These are phyloP conservation scores for Heteropelma amictum DNA, from an alignment of 2,888 invertebrate genomes.

Conservation along the genomic window DNA sequence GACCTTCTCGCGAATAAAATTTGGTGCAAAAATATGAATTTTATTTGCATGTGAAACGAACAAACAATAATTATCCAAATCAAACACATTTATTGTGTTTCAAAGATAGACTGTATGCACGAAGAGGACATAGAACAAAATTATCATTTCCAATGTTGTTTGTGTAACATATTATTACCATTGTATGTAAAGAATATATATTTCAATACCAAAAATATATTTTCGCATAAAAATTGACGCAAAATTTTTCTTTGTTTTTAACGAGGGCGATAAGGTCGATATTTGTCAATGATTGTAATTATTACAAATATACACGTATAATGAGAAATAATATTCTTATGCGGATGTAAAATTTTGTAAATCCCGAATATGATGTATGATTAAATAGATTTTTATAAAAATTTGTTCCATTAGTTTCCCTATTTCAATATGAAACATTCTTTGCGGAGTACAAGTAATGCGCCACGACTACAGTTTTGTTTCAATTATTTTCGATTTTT, in stretches of 20 bases:
- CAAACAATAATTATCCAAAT: too few relatives aligned
- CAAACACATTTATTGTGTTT: neutral
- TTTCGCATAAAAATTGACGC: neutral
- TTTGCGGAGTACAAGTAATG: too few relatives aligned
- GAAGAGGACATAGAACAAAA: neutral
- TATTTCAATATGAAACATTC: neutral
- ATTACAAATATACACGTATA: slow-evolving; percentile 15
- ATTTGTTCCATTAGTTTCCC: neutral
- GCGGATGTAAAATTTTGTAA: slow-evolving; percentile 57
- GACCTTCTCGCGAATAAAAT: neutral
- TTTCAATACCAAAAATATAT: neutral
- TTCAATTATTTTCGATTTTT: too few relatives aligned
- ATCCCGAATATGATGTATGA: slow-evolving; percentile 43
- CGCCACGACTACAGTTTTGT: too few relatives aligned
- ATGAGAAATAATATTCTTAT: slow-evolving; percentile 11
- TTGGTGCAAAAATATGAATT: neutral
- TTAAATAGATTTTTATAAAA: slow-evolving; percentile 55
- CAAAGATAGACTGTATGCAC: neutral
- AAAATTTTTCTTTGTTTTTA: slow-evolving; percentile 9
- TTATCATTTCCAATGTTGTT: neutral
- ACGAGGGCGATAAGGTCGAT: neutral
- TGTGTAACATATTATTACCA: too few relatives aligned
- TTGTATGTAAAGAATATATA: slow-evolving; percentile 14
- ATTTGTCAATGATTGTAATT: slow-evolving; percentile 14
- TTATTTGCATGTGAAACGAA: neutral